Percentiles rank a stretch among this genome's conserved stretches.
phyloP scores from a whole-genome alignment of 2,888 invertebrate genomes.

The Harmothoe impar region DNA sequence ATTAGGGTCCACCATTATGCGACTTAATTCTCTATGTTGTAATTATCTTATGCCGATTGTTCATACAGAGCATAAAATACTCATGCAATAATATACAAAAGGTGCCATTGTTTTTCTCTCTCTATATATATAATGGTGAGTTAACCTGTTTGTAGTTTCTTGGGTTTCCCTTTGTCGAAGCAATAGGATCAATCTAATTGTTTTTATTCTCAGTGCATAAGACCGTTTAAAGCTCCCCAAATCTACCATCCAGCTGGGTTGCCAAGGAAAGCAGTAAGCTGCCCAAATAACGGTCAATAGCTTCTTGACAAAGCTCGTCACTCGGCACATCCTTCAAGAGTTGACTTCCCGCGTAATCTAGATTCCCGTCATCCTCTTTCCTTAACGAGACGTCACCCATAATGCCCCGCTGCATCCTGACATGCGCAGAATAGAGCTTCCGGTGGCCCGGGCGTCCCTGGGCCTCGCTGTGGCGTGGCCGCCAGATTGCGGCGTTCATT shows the following conservation, averaged over 20 bases:
- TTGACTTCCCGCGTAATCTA: slow-evolving; percentile 51
- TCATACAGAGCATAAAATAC: no score
- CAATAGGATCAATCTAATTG: slow-evolving; percentile 17
- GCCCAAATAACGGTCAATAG: slow-evolving; percentile 55
- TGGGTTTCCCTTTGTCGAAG: no score
- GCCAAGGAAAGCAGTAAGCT: background rate
- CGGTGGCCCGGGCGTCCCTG: slow-evolving; percentile 3
- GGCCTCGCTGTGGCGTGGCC: background rate
- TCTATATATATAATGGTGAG: no score
- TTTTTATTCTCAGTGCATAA: background rate
- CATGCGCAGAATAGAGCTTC: slow-evolving; percentile 61
- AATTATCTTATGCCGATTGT: no score
- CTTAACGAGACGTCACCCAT: slow-evolving; percentile 44
- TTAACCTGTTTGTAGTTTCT: no score
- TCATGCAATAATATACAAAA: no score
- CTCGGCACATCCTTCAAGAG: background rate
- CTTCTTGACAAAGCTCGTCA: slow-evolving; percentile 18
- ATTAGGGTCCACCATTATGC: background rate
- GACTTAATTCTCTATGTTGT: background rate
- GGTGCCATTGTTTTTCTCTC: no score
- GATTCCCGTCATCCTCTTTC: slow-evolving; percentile 37
- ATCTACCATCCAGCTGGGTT: background rate
- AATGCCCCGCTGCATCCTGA: slow-evolving; percentile 43
- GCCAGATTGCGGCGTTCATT: slow-evolving; percentile 18
- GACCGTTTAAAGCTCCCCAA: background rate